Conservation (phyloP, 2,797 vertebrate genomes). For the Salarias fasciatus region DNA sequence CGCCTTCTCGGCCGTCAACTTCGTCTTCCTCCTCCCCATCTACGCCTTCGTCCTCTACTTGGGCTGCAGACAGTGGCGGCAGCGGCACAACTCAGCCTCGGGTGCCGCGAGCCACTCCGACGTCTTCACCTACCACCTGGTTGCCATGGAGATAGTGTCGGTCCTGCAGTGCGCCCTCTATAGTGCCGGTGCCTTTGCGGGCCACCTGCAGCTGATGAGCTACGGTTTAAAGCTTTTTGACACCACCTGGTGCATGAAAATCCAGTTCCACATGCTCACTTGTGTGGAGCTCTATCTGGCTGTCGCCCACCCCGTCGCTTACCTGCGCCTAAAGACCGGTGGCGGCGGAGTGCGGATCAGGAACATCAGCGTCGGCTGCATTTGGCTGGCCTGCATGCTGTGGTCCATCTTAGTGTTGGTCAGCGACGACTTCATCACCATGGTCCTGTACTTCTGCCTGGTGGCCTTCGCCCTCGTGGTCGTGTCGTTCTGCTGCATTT, state of each 20-base stretch:
- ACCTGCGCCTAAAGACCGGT: constrained; percentile 7
- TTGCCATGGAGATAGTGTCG: constrained; percentile 10
- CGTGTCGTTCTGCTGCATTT: constrained; percentile 12
- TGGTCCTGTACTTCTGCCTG: background rate
- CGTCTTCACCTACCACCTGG: constrained; percentile 36
- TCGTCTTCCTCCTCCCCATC: background rate
- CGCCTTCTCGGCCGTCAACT: background rate
- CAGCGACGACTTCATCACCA: too few species aligned
- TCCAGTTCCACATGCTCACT: constrained; percentile 21
- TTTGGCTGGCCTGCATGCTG: too few species aligned
- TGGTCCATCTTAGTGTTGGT: too few species aligned
- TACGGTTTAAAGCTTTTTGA: background rate
- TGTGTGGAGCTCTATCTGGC: constrained; percentile 29
- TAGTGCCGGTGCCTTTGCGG: background rate
- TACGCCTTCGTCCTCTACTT: background rate
- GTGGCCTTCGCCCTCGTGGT: too few species aligned
- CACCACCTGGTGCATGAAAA: constrained; percentile 1
- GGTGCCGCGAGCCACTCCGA: constrained; percentile 28
- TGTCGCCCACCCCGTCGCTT: constrained; percentile 23
- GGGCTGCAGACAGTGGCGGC: too few species aligned
- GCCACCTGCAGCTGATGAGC: accelerated
- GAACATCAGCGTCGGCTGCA: background rate
- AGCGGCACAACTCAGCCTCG: too few species aligned
- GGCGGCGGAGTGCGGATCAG: background rate
- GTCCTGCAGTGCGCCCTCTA: background rate